phyloP scores from a whole-genome alignment of 2,113 vertebrate genomes.

The Syrmaticus mikado region DNA sequence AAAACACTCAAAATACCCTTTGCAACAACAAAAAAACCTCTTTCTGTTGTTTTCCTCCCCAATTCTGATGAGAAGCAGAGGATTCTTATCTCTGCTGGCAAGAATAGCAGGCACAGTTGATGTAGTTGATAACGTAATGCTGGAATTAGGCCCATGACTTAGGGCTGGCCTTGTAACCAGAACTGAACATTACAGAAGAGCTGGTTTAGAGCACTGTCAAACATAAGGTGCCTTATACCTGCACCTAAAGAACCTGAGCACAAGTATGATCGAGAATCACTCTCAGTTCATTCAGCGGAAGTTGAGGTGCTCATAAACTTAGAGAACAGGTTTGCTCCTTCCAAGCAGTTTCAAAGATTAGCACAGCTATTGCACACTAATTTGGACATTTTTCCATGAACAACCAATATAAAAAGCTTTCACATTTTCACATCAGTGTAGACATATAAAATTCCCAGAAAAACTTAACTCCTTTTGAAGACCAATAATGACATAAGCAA shows the following conservation, averaged over 20 bases:
- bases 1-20: neutral
- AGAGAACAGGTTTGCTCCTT: neutral
- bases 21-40: neutral
- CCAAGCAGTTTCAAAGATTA: neutral
- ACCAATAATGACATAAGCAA: neutral
- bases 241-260: neutral
- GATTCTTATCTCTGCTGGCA: neutral
- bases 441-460: neutral
- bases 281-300: neutral
- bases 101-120: neutral
- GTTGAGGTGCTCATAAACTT: neutral
- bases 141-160: neutral
- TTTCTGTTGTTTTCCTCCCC: neutral
- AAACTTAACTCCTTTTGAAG: neutral
- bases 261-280: neutral
- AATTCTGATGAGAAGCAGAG: neutral
- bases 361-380: neutral
- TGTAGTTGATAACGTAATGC: neutral
- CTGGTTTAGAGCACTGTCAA: neutral
- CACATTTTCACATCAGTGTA: neutral
- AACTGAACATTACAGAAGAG: neutral
- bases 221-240: neutral
- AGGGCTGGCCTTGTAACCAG: neutral
- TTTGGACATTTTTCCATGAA: neutral
- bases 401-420: neutral